These are phyloP conservation scores for Fulmarus glacialis DNA, from an alignment of 2,113 vertebrate genomes.

Conservation along the genomic window DNA sequence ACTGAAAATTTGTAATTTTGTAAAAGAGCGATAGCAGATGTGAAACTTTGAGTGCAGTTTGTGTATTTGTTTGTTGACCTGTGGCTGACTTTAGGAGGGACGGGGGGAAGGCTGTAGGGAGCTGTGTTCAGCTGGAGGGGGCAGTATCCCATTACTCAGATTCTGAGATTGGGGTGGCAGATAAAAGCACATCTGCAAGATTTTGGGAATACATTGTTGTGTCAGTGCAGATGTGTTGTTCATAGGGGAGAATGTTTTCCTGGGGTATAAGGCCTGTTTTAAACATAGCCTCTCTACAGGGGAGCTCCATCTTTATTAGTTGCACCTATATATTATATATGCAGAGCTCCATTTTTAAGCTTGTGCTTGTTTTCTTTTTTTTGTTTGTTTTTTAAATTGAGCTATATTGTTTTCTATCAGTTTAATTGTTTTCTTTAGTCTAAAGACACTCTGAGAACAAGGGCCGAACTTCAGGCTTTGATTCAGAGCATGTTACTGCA, in stretches of 20 bases:
- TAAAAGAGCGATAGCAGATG: not conserved
- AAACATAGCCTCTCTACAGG: not conserved
- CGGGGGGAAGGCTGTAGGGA: not conserved
- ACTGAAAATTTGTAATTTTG: accelerated
- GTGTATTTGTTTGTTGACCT: not conserved
- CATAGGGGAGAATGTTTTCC: accelerated
- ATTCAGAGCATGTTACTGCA: not conserved
- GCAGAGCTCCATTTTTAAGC: not conserved
- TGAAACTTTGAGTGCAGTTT: not conserved
- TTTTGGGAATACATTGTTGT: not conserved
- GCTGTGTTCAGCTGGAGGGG: not conserved
- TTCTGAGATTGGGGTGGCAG: not conserved
- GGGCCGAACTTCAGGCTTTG: not conserved
- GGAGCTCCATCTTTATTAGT: not conserved
- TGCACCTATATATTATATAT: accelerated
- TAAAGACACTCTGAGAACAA: not conserved
- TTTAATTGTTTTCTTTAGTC: not conserved
- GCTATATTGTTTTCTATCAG: not conserved
- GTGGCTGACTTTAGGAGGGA: not conserved
- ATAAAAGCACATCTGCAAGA: not conserved
- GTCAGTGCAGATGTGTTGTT: not conserved
- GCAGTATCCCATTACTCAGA: accelerated
- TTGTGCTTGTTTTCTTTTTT: not conserved
- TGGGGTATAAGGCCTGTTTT: not conserved
- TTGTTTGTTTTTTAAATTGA: not conserved